Evolutionary conservation across 2,113 vertebrate genomes (phyloP).

Genomic region (Oreotrochilus melanogaster): DNA sequence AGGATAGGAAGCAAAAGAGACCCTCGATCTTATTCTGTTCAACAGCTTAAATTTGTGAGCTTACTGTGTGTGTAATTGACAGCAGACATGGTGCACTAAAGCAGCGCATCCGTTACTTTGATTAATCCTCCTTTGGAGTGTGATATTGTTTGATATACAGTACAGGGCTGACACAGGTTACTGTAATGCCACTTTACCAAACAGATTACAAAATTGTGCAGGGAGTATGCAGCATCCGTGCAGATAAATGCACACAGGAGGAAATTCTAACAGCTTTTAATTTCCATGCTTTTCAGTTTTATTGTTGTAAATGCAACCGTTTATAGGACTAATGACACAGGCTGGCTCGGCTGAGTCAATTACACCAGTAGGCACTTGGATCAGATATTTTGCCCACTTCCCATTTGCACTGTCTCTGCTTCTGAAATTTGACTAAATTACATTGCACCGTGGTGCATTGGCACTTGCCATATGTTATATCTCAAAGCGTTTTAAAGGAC

Average conservation of each 20-base stretch:
- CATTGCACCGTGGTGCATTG: constrained; percentile 72
- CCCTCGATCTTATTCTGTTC: constrained; percentile 4
- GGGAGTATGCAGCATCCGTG: constrained; percentile 61
- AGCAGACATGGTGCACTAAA: constrained; percentile 21
- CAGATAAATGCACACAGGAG: constrained; percentile 82
- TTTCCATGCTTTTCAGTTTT: constrained; percentile 86
- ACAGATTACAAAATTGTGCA: constrained; percentile 74
- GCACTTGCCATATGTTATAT: constrained; percentile 72
- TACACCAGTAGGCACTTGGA: constrained; percentile 81
- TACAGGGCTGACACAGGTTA: constrained; percentile 71
- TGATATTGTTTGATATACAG: constrained; percentile 71
- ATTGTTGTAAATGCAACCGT: constrained; percentile 84
- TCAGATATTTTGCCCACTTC: constrained; percentile 75
- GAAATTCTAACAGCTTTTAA: constrained; percentile 84
- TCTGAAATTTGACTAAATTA: constrained; percentile 82
- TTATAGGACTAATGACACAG: constrained; percentile 81
- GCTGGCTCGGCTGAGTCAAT: constrained; percentile 80
- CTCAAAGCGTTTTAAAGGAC: constrained; percentile 75
- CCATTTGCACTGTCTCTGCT: constrained; percentile 68
- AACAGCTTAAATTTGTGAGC: constrained; percentile 8
- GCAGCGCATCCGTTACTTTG: constrained; percentile 6
- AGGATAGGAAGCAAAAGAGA: neutral
- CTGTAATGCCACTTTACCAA: constrained; percentile 73
- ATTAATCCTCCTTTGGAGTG: constrained; percentile 69
- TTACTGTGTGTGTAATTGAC: neutral